These are phyloP conservation scores for Centropyge bicolor DNA, from an alignment of 2,797 vertebrate genomes.

Conservation along the genomic window DNA sequence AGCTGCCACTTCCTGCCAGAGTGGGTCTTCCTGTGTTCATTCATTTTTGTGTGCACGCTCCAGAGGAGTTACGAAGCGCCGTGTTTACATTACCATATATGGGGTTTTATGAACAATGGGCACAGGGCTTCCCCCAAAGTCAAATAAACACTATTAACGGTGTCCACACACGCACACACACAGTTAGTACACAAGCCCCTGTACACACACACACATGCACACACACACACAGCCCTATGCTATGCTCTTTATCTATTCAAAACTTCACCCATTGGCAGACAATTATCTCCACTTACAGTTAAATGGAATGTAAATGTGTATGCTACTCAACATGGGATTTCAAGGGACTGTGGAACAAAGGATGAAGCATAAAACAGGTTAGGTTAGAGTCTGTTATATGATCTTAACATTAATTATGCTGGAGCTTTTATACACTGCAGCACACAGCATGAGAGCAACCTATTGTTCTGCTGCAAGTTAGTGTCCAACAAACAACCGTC, in stretches of 20 bases:
- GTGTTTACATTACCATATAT: slow-evolving; percentile 88
- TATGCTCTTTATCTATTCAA: slow-evolving; percentile 43
- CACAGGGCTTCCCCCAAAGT: slow-evolving; percentile 80
- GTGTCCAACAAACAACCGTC: slow-evolving; percentile 40
- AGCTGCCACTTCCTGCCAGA: slow-evolving; percentile 87
- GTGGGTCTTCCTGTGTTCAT: slow-evolving; percentile 90
- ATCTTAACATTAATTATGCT: slow-evolving; percentile 51
- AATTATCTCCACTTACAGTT: slow-evolving; percentile 70
- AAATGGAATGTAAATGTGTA: slow-evolving; percentile 69
- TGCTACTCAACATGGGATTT: slow-evolving; percentile 59
- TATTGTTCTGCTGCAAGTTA: slow-evolving; percentile 34
- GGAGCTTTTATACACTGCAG: slow-evolving; percentile 10
- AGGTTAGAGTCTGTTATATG: slow-evolving; percentile 51
- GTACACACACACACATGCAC: slow-evolving; percentile 19
- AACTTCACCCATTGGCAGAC: slow-evolving; percentile 70
- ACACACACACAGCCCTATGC: slow-evolving; percentile 28
- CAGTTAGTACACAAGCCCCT: slow-evolving; percentile 1
- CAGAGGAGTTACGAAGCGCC: slow-evolving; percentile 75
- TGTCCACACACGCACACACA: slow-evolving; percentile 23
- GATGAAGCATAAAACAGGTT: slow-evolving; percentile 46
- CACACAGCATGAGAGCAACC: slow-evolving; percentile 24
- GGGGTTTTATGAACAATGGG: slow-evolving; percentile 80
- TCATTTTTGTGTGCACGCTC: slow-evolving; percentile 82
- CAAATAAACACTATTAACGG: slow-evolving; percentile 72
- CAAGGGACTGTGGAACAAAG: slow-evolving; percentile 47